Base-by-base conservation (phyloP, 2,797 vertebrate species). In the Zenarchopterus dispar region DNA sequence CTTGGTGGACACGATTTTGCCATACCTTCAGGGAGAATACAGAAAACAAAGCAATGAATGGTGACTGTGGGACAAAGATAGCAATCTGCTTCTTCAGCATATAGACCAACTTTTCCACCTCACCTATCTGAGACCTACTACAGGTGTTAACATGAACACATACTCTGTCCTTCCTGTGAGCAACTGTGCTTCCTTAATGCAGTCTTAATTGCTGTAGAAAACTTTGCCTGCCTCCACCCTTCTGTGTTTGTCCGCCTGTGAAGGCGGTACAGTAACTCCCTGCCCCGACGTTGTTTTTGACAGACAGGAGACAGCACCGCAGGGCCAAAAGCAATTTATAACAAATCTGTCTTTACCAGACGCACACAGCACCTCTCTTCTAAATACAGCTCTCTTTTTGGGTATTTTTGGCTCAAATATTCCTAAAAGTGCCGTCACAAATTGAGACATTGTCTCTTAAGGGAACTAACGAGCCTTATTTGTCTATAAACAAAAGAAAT, bases 1-100 rank as follows among this genome's bases (percentile, higher is more conserved):
- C 81, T 97, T 97, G 22, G 97, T 98, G 45, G 97, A 98, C 69
- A 98, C 96, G 31, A 98, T 98, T 90, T 98, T 98, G 82, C 97
- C 96, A 31, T 97, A 97, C 67, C 96, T 98, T 70, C 0, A 36
- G 56, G 54, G 36, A 70, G 73, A 65, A 67, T 1, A 47, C 7
- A 70, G 49, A 51, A 50, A 61, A 58, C 46, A 53, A 28, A 65
- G 75, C 36, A 81, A 24, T 69, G 62, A 62, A 50, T 77, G 69
- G 63, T 69, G 61, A 77, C 57, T 69, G 7, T 4, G 23, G 56
- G 60, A 53, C 66, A 69, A 28, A 17, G 5, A 9, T 6, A 84
- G 75, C 73, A 85, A 86, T 81, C 63, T 61, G 62, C 78, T 82
- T 62, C 49, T 41, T 42, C 53, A 18, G 67, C 72, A 52, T 52